These are phyloP conservation scores for Bimastos eiseni DNA, from an alignment of 2,888 invertebrate genomes.

Conservation along the genomic window DNA sequence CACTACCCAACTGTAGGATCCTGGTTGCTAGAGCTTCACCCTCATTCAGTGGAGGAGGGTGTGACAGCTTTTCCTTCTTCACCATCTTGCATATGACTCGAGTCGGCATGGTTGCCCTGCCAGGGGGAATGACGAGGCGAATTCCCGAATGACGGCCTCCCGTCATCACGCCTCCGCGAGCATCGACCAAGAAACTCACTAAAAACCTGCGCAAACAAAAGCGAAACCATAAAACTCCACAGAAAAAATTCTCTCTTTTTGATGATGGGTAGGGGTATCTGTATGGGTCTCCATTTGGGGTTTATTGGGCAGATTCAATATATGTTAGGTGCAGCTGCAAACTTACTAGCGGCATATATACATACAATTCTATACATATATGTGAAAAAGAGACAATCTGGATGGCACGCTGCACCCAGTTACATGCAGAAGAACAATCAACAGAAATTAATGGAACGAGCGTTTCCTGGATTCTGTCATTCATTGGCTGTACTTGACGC, in stretches of 20 bases:
- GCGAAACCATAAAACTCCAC: background rate
- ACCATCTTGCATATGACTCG: slow-evolving; percentile 94
- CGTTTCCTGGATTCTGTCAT: too few species aligned
- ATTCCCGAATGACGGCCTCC: slow-evolving; percentile 98
- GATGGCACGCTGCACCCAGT: too few species aligned
- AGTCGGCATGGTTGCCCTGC: slow-evolving; percentile 94
- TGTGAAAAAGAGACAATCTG: too few species aligned
- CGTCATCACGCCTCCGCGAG: slow-evolving; percentile 81
- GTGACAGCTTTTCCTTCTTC: slow-evolving; percentile 79
- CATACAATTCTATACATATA: too few species aligned
- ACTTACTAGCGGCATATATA: too few species aligned
- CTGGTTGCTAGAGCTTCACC: slow-evolving; percentile 95
- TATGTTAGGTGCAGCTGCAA: too few species aligned
- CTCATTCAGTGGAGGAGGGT: slow-evolving; percentile 97
- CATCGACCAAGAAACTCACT: slow-evolving; percentile 99
- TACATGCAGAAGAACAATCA: too few species aligned
- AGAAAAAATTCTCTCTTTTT: background rate
- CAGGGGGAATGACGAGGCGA: slow-evolving; percentile 93
- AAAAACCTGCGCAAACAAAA: slow-evolving; percentile 78
- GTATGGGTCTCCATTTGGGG: too few species aligned
- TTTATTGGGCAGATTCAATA: too few species aligned
- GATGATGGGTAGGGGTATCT: background rate
- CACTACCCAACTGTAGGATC: slow-evolving; percentile 93
- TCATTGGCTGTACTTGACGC: too few species aligned
- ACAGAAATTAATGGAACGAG: too few species aligned